A percentile compares a stretch with the other conserved stretches of the same genome.
Evolutionary conservation across 1,140 invertebrate genomes (phyloP).

Genomic region (Lutraria rhynchaena): DNA sequence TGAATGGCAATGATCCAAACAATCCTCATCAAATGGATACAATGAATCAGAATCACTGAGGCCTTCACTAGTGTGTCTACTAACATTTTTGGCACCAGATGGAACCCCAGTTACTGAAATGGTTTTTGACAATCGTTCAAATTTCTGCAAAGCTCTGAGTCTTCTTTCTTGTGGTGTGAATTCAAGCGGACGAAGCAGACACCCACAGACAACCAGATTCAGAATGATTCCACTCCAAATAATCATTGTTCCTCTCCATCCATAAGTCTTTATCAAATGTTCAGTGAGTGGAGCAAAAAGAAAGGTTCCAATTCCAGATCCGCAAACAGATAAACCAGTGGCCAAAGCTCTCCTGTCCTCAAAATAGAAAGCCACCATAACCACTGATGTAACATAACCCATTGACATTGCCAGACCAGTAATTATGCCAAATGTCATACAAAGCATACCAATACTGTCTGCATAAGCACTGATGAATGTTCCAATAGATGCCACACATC

Average conservation of each 20-base stretch:
- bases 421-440: constrained; percentile 92
- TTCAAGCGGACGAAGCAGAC: constrained; percentile 90
- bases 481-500: constrained; percentile 88
- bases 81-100: constrained; percentile 20
- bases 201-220: constrained; percentile 90
- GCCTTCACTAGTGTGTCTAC: constrained; percentile 57
- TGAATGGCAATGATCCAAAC: constrained; percentile 67
- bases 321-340: constrained; percentile 90
- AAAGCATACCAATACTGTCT: constrained; percentile 84
- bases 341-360: constrained; percentile 94
- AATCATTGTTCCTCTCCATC: constrained; percentile 86
- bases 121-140: constrained; percentile 72
- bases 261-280: constrained; percentile 77
- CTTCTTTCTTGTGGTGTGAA: constrained; percentile 72
- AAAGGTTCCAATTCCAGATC: constrained; percentile 81
- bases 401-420: constrained; percentile 93
- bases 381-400: constrained; percentile 89
- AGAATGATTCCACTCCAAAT: constrained; percentile 91
- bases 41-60: constrained; percentile 53
- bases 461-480: constrained; percentile 90
- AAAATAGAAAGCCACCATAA: constrained; percentile 94
- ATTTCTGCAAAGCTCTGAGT: constrained; percentile 68
- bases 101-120: constrained; percentile 43
- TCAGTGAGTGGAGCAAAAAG: constrained; percentile 79
- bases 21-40: constrained; percentile 43